These are phyloP conservation scores for Siderastrea siderea DNA, from an alignment of 92 coral and sea anemone genomes.

Conservation along the genomic window DNA sequence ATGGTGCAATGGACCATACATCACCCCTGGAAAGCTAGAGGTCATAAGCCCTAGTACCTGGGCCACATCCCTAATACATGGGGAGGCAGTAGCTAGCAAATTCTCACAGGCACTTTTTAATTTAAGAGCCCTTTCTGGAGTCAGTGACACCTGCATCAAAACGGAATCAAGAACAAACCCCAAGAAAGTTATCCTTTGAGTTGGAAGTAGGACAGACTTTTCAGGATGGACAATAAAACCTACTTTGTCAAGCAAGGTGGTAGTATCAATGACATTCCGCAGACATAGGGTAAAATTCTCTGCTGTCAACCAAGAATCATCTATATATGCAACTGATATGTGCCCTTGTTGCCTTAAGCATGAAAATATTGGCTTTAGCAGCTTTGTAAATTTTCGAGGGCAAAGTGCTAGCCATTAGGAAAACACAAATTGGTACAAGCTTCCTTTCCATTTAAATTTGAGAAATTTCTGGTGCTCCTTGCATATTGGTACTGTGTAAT, in stretches of 20 bases:
- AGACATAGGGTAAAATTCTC: slow-evolving; percentile 33
- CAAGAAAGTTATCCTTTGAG: slow-evolving; percentile 61
- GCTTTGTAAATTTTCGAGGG: slow-evolving; percentile 37
- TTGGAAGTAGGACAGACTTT: slow-evolving; percentile 55
- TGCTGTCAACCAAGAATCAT: slow-evolving; percentile 16
- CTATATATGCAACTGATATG: slow-evolving; percentile 43
- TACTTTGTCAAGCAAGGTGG: slow-evolving; percentile 47
- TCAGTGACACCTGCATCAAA: slow-evolving; percentile 42
- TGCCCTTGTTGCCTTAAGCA: slow-evolving; percentile 38
- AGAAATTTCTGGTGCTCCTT: slow-evolving; percentile 29
- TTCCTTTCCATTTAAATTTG: slow-evolving; percentile 29
- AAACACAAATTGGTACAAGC: slow-evolving; percentile 13
- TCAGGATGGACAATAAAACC: slow-evolving; percentile 66
- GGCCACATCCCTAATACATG: slow-evolving; percentile 55
- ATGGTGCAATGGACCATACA: slow-evolving; percentile 40
- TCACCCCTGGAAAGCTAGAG: slow-evolving; percentile 64
- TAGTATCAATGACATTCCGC: slow-evolving; percentile 42
- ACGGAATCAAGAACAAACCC: slow-evolving; percentile 64
- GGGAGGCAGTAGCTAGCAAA: slow-evolving; percentile 2
- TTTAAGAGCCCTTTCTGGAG: slow-evolving; percentile 53
- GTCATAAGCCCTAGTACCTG: slow-evolving; percentile 55
- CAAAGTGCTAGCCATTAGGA: slow-evolving; percentile 40
- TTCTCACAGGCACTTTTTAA: slow-evolving; percentile 47
- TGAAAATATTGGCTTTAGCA: slow-evolving; percentile 32
- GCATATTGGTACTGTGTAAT: slow-evolving; percentile 43